Evolutionary conservation across 2,797 vertebrate genomes (phyloP), one percentile per base, ranked within the genome.

Genomic region (Fistularia commersonii): DNA sequence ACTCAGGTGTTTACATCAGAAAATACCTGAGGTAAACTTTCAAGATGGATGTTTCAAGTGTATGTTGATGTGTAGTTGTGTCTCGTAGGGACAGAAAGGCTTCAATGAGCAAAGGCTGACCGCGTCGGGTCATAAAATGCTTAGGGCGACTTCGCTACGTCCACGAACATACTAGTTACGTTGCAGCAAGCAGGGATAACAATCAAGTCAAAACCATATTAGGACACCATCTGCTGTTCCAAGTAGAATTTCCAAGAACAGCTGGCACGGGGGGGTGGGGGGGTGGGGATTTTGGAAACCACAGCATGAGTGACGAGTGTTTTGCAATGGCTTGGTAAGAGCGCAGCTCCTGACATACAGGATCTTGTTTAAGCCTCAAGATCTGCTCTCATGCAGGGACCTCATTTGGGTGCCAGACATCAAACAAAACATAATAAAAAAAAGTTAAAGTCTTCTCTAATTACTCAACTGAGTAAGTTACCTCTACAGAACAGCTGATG

Each of bases 241-340:
- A 59, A 53, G 62, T 34, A 50, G 54, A 54, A 70, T 57, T 57
- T 80, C 74, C 65, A 71, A 55, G 69, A 81, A 80, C 66, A 67
- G 73, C 69, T 72, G 77, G 79, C 53, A 72, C 62, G n/a, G 45
- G 49, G 40, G n/a, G n/a, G n/a, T n/a, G n/a, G n/a, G n/a, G n/a
- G n/a, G n/a, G n/a, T 48, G 44, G n/a, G 8, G 54, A 45, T 37
- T 59, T 58, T 52, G 57, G 55, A 75, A 62, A 60, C 62, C 14
- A 15, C 65, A 59, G 23, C 35, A 42, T 45, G 54, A 67, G 46
- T 51, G 45, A 66, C 54, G 38, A 12, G 42, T 44, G 64, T 73
- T 66, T 60, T 44, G 46, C 44, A 69, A 45, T 11, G 31, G 71
- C 13, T 51, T 45, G 45, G 57, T 65, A 39, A 36, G 48, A 67